Evolutionary conservation across 2,888 invertebrate species (phyloP), one percentile per base, ranked within the genome.

Genomic region (Drosophila borborema): DNA sequence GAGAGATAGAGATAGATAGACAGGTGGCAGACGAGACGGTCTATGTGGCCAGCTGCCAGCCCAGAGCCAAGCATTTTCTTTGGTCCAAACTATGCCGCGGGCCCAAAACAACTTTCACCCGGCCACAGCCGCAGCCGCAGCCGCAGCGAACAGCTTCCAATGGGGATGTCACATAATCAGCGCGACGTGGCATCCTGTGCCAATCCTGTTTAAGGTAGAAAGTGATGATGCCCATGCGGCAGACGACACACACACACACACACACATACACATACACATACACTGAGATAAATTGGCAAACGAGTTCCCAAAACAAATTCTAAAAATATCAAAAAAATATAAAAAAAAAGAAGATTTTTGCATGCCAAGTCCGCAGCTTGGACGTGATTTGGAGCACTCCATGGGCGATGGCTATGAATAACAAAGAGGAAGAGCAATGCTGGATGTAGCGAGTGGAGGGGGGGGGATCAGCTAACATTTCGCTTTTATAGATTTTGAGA

Each of bases 131-230:
- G 41, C 40, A 16, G 40, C n/a, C 8, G 2, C 72, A 64, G 63
- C 55, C 81, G 58, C 71, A 68, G 63, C 51, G 55, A 49, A 1
- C 41, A n/a, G 45, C 65, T 23, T 43, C 34, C 60, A 51, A 43
- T 64, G 74, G 59, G 70, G 76, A 78, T 78, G 78, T 78, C 80
- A 75, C 80, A 80, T 80, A 81, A 81, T 77, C 80, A 74, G 82
- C 68, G 79, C 74, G 64, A 72, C 72, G 58, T 74, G 78, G 86
- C 86, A 88, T 84, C 84, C 84, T 84, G 82, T 46, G 66, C 65
- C 81, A 88, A 88, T 88, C 86, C 84, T 82, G 86, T 85, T 88
- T 82, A 60, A 60, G 83, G 83, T 85, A 88, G 85, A 85, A 85
- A 85, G 85, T 85, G 86, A 85, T 86, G 88, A 77, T 82, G 82